These are phyloP conservation scores for Chorisops tibialis DNA, from an alignment of 2,888 invertebrate species.

Conservation along the genomic window DNA sequence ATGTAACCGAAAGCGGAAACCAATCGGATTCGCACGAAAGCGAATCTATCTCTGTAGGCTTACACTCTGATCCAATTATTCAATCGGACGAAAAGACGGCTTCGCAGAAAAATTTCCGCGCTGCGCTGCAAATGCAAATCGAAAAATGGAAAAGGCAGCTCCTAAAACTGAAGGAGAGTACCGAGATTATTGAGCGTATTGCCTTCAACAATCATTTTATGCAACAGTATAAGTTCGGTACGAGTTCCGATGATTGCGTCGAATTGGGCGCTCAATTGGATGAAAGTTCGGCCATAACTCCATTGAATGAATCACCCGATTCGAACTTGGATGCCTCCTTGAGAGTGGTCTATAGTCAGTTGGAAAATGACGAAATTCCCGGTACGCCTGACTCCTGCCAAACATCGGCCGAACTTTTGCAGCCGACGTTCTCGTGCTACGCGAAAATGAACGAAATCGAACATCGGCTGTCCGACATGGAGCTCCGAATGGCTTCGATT, in stretches of 20 bases:
- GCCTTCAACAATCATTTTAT: background rate
- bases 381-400: background rate
- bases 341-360: slow-evolving; percentile 3
- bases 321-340: background rate
- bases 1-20: background rate
- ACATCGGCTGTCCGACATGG: slow-evolving; percentile 9
- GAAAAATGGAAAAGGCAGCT: slow-evolving; percentile 4
- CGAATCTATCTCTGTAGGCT: background rate
- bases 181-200: slow-evolving; percentile 1
- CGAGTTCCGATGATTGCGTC: background rate
- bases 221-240: too few relatives aligned
- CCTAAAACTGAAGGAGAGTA: background rate
- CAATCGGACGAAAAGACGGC: background rate
- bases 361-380: background rate
- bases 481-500: slow-evolving; percentile 24
- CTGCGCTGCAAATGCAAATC: slow-evolving; percentile 6
- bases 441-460: slow-evolving; percentile 15
- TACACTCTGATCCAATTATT: background rate
- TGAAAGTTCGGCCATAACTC: background rate
- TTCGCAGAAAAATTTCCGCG: slow-evolving; percentile 5
- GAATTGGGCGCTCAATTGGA: background rate
- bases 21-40: background rate
- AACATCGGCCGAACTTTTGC: background rate
- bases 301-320: background rate
- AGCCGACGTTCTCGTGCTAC: slow-evolving; percentile 2